Conservation (phyloP, 2,113 vertebrate genomes). For the Dromas ardeola region DNA sequence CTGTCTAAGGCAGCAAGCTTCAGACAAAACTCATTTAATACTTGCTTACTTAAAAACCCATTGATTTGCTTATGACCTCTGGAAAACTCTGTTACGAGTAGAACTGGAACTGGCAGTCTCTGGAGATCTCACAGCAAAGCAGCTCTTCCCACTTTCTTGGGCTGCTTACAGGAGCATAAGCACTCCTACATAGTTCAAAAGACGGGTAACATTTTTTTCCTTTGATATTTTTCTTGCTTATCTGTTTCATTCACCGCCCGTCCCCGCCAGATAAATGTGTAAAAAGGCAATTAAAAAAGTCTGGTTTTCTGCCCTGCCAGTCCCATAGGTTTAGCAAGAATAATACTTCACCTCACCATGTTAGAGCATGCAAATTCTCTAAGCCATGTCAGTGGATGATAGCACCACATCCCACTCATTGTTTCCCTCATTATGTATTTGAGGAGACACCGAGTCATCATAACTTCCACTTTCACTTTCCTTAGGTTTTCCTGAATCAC, state of each 20-base stretch:
- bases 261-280: rapidly evolving
- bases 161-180: not conserved
- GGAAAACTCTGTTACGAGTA: not conserved
- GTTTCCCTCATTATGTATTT: not conserved
- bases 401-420: not conserved
- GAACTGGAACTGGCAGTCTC: not conserved
- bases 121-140: not conserved
- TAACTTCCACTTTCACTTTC: not conserved
- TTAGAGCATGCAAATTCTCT: not conserved
- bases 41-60: not conserved
- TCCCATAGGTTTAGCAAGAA: not conserved
- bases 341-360: not conserved
- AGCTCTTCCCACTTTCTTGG: not conserved
- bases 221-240: not conserved
- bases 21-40: not conserved
- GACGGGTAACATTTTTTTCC: not conserved
- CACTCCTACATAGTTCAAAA: not conserved
- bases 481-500: not conserved
- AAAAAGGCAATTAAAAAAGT: not conserved
- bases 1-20: not conserved
- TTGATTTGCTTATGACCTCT: not conserved
- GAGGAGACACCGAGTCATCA: not conserved
- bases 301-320: not conserved
- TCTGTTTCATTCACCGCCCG: not conserved
- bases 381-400: not conserved